Conservation (phyloP, 2,888 invertebrate species). For the Chironomus riparius region DNA sequence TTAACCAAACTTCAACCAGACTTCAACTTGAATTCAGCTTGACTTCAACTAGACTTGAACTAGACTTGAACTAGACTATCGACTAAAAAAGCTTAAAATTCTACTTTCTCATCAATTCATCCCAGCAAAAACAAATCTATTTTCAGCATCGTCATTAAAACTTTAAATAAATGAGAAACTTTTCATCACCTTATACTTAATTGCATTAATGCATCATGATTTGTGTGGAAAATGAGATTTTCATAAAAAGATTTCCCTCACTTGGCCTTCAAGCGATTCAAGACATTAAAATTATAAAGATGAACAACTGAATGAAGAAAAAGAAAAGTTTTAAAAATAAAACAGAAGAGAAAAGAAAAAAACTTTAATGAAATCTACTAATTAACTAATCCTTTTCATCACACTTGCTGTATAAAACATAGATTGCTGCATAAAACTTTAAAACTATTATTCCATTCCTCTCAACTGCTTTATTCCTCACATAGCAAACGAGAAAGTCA, state of each 20-base stretch:
- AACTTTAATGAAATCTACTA: slow-evolving; percentile 6
- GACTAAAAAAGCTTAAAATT: too few species aligned
- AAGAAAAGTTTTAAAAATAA: neutral
- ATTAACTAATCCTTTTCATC: slow-evolving; percentile 8
- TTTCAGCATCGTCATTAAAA: neutral
- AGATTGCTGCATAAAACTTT: too few species aligned
- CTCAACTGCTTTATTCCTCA: too few species aligned
- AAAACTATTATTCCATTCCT: too few species aligned
- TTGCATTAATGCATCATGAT: neutral
- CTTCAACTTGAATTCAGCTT: too few species aligned
- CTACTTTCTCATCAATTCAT: neutral
- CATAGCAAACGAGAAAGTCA: neutral
- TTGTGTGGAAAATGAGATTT: neutral
- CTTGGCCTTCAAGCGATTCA: neutral
- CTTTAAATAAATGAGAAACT: neutral
- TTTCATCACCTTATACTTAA: neutral
- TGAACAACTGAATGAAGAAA: neutral
- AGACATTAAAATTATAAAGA: too few species aligned
- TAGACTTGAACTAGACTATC: too few species aligned
- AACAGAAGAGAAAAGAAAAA: neutral
- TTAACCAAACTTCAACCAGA: too few species aligned
- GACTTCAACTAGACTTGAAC: too few species aligned
- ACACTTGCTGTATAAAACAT: neutral
- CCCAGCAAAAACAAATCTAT: too few species aligned
- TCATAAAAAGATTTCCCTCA: neutral